Base-by-base conservation (phyloP, 64 coral and sea anemone genomes). In the Cladopsammia gracilis region DNA sequence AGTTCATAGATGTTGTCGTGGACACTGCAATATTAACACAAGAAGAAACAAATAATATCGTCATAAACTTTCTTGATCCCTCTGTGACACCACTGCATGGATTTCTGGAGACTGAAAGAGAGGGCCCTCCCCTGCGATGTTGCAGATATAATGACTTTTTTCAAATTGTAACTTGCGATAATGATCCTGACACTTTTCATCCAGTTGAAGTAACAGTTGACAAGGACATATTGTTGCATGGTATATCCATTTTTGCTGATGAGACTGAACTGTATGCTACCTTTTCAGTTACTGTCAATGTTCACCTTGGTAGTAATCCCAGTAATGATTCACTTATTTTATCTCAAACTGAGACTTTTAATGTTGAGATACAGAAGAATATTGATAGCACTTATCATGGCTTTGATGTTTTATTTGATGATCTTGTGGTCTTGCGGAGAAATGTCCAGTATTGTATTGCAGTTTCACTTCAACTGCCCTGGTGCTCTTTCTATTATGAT, bases 211-310 rank as follows among this genome's bases (percentile, higher is more conserved):
- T 76, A 20, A 76, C 73, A 7, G 73, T 76, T 3, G 73, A 76
- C 20, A 76, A 76, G 47, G 48, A 76, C 73, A 52, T 76, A 51
- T 18, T 76, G 43, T 76, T 76, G 73, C 48, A 76, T 53, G 73
- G 73, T n/a, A 16, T 76, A 19, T 49, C 73, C 13, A n/a, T 76
- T 6, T 76, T 45, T 45, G 15, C 18, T 18, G 18, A 76, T n/a
- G 46, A 76, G 7, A 23, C n/a, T 25, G 65, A 69, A 23, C 8
- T 69, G 46, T 18, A 52, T 76, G 73, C 73, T 51, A 50, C 15
- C 4, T 50, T 51, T 51, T 22, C 73, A 76, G 73, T 22, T 19
- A 76, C 73, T 18, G 16, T 15, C 8, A 76, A 76, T 1, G 46
- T 76, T 50, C 51, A 69, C 10, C 4, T 22, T 69, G 65, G 65